A percentile compares a stretch with the other conserved stretches of the same genome.
phyloP scores from a whole-genome alignment of 2,888 invertebrate species.

The Rhorus exstirpatorius region DNA sequence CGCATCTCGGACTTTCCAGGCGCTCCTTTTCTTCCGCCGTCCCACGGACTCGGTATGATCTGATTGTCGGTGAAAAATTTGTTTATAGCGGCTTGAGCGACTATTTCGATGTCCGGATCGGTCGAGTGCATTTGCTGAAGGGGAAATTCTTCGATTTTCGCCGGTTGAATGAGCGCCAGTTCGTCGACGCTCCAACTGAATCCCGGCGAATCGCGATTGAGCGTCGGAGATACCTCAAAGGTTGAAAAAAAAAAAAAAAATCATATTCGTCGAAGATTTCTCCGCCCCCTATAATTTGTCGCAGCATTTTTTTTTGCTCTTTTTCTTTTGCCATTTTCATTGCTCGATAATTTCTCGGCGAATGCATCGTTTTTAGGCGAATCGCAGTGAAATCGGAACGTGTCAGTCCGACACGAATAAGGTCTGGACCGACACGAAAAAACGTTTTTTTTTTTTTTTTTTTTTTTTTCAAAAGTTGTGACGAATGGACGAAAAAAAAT shows the following conservation, averaged over 20 bases:
- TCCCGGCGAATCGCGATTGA: conserved; percentile 83
- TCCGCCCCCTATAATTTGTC: no score
- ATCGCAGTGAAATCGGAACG: no score
- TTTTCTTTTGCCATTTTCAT: background rate
- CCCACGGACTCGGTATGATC: conserved; percentile 89
- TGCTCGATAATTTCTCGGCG: no score
- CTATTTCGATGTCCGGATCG: conserved; percentile 89
- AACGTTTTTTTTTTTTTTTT: no score
- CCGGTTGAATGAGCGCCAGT: conserved; percentile 89
- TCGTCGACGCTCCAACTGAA: conserved; percentile 92
- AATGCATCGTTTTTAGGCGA: no score
- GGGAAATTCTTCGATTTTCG: conserved; percentile 89
- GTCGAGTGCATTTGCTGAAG: conserved; percentile 89
- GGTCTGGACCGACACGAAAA: no score
- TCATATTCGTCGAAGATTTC: no score
- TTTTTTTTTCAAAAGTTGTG: no score
- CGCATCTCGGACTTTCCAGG: conserved; percentile 65
- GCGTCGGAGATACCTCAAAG: conserved; percentile 15
- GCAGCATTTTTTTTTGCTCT: no score
- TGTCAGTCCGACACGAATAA: no score
- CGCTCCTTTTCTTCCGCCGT: conserved; percentile 72
- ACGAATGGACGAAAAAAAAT: no score
- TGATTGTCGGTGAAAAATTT: conserved; percentile 88
- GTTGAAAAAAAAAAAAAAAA: background rate
- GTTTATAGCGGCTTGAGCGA: conserved; percentile 90